Percentiles rank a stretch among this genome's conserved stretches.
phyloP scores from a whole-genome alignment of 2,113 vertebrate species.

The Prochilodus magdalenae region DNA sequence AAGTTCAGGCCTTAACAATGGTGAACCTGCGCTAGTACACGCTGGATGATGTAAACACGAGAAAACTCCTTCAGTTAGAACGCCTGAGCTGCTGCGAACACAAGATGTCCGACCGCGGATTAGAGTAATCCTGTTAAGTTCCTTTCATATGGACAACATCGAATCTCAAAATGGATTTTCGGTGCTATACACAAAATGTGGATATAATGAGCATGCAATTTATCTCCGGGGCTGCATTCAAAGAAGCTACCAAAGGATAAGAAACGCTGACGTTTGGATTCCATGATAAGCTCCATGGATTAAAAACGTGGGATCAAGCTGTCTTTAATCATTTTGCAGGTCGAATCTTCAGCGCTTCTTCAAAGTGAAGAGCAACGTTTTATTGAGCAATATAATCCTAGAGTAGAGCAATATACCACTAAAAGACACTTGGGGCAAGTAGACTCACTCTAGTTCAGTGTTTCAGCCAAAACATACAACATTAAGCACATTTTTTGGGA shows the following conservation, averaged over 20 bases:
- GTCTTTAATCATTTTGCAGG: conserved; percentile 9
- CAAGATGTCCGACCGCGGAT: conserved; percentile 34
- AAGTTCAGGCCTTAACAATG: conserved; percentile 3
- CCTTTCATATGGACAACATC: conserved; percentile 13
- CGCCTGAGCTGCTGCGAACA: conserved; percentile 39
- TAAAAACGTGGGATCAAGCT: conserved; percentile 1
- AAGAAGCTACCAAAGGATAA: not conserved
- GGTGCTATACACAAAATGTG: not conserved
- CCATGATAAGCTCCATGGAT: conserved; percentile 10
- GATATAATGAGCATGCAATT: not conserved
- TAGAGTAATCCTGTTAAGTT: conserved; percentile 41
- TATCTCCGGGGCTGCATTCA: not conserved
- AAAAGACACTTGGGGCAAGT: not conserved
- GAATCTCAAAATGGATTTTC: conserved; percentile 23
- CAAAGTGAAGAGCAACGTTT: not conserved
- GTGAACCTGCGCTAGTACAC: not conserved
- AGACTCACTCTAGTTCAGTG: not conserved
- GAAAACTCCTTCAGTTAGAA: conserved; percentile 12
- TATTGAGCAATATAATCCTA: not conserved
- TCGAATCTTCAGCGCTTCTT: not conserved
- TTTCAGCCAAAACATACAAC: not conserved
- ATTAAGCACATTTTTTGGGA: not conserved
- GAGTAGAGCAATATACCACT: not conserved
- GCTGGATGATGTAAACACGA: conserved; percentile 42
- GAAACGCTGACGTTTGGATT: conserved; percentile 14